Percentiles rank a stretch among this genome's conserved stretches.
Conservation (phyloP, 2,113 vertebrate species). For the Pongo pygmaeus region DNA sequence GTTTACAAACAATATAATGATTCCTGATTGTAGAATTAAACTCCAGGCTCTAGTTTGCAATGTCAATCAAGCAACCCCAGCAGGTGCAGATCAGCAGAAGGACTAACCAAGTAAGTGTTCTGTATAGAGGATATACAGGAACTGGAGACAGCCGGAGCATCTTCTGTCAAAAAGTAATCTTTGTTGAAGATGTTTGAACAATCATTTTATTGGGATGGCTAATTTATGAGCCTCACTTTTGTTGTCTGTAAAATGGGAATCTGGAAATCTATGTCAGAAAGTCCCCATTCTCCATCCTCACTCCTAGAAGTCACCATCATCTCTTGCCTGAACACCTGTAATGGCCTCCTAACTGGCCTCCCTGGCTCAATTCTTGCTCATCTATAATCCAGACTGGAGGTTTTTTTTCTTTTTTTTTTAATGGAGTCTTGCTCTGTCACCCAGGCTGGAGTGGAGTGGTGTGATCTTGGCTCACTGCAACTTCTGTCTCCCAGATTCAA, state of each 20-base stretch:
- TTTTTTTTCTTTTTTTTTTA: no score
- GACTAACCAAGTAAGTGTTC: slow-evolving; percentile 44
- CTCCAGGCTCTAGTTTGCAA: slow-evolving; percentile 67
- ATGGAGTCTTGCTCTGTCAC: no score
- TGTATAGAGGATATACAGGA: neutral
- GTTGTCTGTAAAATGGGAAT: neutral
- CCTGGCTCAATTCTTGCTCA: neutral
- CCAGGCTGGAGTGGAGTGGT: no score
- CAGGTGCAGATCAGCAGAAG: slow-evolving; percentile 69
- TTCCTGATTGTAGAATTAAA: slow-evolving; percentile 80
- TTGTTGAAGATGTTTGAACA: neutral
- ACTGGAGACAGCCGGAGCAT: neutral
- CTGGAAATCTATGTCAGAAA: neutral
- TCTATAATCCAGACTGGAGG: neutral
- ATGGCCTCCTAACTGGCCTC: neutral
- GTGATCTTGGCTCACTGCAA: no score
- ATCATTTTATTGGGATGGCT: neutral
- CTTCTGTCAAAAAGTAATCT: neutral
- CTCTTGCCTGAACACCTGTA: neutral
- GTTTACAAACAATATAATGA: slow-evolving; percentile 81
- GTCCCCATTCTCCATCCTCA: neutral
- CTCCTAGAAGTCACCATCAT: neutral
- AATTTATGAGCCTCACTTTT: neutral
- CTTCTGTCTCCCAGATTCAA: no score
- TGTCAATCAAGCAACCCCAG: slow-evolving; percentile 72